These are phyloP conservation scores for Phaethornis superciliosus DNA, from an alignment of 2,113 vertebrate species.

Conservation along the genomic window DNA sequence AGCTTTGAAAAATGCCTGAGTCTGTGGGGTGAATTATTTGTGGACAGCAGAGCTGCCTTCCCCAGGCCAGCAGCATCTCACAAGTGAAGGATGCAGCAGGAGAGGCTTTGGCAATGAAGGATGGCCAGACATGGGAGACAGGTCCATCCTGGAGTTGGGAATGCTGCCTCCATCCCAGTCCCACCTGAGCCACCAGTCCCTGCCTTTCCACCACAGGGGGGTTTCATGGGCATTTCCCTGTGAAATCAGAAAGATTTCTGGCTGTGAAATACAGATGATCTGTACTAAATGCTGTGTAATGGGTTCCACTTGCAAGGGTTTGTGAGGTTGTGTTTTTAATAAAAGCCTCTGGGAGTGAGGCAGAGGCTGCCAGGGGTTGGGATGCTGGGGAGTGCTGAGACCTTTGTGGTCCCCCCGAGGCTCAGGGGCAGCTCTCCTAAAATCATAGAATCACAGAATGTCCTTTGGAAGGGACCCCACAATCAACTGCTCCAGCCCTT, in stretches of 20 bases:
- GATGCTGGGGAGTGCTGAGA: not conserved
- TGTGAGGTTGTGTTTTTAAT: not conserved
- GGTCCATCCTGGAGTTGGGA: accelerated
- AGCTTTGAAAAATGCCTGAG: not conserved
- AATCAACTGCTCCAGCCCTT: too few species aligned
- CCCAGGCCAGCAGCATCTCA: not conserved
- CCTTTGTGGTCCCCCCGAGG: accelerated
- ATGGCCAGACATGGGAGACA: not conserved
- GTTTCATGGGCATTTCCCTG: not conserved
- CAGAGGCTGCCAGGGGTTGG: accelerated
- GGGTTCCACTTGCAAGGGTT: conserved; percentile 3
- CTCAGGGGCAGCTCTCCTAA: not conserved
- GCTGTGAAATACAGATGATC: not conserved
- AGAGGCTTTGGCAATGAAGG: not conserved
- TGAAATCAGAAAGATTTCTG: not conserved
- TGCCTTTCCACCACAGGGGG: accelerated
- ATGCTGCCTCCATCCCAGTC: not conserved
- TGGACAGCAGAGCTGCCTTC: not conserved
- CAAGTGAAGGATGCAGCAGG: accelerated
- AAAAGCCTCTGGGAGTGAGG: not conserved
- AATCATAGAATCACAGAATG: too few species aligned
- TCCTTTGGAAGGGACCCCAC: too few species aligned
- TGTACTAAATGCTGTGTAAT: not conserved
- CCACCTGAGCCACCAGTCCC: accelerated
- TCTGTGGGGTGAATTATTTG: not conserved